Base-by-base conservation (phyloP, 2,797 vertebrate genomes). In the Mormyrus proboscirostris region DNA sequence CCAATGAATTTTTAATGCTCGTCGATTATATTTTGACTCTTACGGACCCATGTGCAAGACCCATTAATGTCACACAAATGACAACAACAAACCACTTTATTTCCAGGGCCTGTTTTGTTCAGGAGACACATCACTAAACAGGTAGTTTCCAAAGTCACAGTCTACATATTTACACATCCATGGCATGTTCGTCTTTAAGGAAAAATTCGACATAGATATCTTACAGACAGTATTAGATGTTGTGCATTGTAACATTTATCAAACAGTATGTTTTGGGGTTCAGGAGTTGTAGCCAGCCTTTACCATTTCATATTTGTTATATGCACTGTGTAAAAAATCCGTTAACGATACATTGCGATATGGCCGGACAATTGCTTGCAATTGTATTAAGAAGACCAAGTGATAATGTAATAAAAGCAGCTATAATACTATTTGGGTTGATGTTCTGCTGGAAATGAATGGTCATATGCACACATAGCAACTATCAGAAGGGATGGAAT, bases 341-440 rank as follows among this genome's bases (percentile, higher is more conserved):
- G 29, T 29, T 85, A 50, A 5, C 12, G 12, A 84, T 49, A 49
- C 19, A 84, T 4, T 12, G n/a, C 2, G 12, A 55, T 25, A 87
- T 6, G 53, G 50, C 33, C 19, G 3, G 38, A 19, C 25, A 57
- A 87, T 59, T 87, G 51, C 85, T 87, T n/a, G 14, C 41, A 84
- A 47, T n/a, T 84, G 82, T 51, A 25, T 84, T 49, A 84, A 84
- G 41, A 50, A 25, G 38, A 12, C 53, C 85, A 25, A 59, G 51
- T 87, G 50, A 57, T 57, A 55, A 87, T n/a, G 9, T 87, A 59
- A 87, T 57, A 57, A 41, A 87, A 38, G 25, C 85, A 55, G n/a
- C 82, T 57, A 25, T 87, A 87, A 87, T 33, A 53, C 85, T 55
- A 29, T 55, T 87, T 55, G 25, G 29, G 85, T 25, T 55, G 29